A percentile compares a stretch with the other conserved stretches of the same genome.
These are phyloP conservation scores for Brachionus rubens DNA, from an alignment of 1,140 invertebrate species.

Conservation along the genomic window DNA sequence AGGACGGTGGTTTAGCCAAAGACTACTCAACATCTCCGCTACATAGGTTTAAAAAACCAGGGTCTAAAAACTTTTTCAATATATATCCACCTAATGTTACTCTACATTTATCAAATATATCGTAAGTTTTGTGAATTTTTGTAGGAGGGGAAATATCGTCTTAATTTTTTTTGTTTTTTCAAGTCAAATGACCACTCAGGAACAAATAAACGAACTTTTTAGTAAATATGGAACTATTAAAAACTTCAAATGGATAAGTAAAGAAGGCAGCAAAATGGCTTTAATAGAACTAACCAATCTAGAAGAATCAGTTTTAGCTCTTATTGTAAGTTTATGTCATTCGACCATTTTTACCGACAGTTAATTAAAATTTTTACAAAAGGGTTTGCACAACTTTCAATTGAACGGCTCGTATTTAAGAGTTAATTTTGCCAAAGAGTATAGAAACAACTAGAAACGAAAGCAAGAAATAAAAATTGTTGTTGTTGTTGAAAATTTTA, in stretches of 20 bases:
- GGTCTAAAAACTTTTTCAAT: constrained; percentile 98
- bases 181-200: constrained; percentile 50
- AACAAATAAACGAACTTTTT: constrained; percentile 47
- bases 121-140: constrained; percentile 55
- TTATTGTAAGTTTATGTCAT: constrained; percentile 68
- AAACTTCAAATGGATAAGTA: constrained; percentile 66
- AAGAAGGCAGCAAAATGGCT: constrained; percentile 95
- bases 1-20: constrained; percentile 91
- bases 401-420: constrained; percentile 43
- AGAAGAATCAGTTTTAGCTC: constrained; percentile 88
- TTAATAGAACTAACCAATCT: constrained; percentile 87
- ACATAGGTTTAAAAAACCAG: constrained; percentile 98
- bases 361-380: background rate
- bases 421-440: constrained; percentile 45
- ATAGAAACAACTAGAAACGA: constrained; percentile 17
- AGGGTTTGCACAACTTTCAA: constrained; percentile 34
- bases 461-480: background rate
- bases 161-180: background rate
- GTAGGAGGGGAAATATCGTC: too few species aligned
- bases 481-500: background rate
- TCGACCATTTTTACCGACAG: background rate
- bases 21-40: constrained; percentile 93
- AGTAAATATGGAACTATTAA: constrained; percentile 40
- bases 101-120: constrained; percentile 98
- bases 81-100: constrained; percentile 97